Conservation (phyloP, 1,140 invertebrate species). For the Trinorchestia longiramus region DNA sequence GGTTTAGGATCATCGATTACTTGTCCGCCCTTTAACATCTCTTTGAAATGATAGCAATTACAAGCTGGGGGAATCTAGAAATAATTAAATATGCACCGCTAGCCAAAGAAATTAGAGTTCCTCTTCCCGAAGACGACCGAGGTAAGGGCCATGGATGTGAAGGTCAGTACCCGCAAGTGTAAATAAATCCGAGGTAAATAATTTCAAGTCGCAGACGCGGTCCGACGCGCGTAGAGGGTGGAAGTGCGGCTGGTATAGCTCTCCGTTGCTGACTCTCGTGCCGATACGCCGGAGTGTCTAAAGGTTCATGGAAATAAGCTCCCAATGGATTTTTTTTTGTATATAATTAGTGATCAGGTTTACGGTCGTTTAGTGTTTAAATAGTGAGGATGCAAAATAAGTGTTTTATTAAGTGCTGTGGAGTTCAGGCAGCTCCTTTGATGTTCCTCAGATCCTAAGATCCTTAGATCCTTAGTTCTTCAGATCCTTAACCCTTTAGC, state of each 20-base stretch:
- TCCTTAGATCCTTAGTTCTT: background rate
- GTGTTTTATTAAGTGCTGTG: background rate
- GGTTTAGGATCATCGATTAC: no score
- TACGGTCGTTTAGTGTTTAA: background rate
- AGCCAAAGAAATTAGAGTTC: background rate
- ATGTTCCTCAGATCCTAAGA: background rate
- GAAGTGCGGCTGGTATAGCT: background rate
- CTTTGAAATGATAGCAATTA: background rate
- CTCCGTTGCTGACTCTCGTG: no score
- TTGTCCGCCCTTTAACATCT: no score
- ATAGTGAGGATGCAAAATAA: background rate
- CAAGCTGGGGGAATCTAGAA: background rate
- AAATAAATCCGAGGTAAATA: background rate
- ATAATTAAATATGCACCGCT: conserved; percentile 9
- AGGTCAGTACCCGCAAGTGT: background rate
- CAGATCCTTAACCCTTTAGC: background rate
- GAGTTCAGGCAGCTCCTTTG: background rate
- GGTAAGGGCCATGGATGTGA: background rate
- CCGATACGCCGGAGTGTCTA: background rate
- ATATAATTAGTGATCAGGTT: background rate
- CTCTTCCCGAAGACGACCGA: background rate
- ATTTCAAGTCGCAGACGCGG: background rate
- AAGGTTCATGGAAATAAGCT: background rate
- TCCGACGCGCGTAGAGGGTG: background rate
- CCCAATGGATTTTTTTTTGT: background rate